Evolutionary conservation across 30 jellyfish, hydroid and myxozoan genomes (phyloP).

Genomic region (Aurelia coerulea): DNA sequence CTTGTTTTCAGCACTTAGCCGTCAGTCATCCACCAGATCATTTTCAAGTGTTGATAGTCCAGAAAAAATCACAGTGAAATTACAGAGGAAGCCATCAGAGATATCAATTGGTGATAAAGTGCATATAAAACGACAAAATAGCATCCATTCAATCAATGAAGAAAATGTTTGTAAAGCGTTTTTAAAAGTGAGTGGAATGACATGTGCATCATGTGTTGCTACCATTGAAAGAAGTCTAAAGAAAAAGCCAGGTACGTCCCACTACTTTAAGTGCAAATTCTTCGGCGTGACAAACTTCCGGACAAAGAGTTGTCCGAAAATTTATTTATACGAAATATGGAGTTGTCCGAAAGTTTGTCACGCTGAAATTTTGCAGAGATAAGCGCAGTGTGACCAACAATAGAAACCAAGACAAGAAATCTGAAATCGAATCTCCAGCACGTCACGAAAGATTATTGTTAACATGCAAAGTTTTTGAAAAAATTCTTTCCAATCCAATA

Average conservation of each 20-base stretch:
- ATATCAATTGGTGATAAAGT: conserved; percentile 73
- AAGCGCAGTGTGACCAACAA: too few species aligned
- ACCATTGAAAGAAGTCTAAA: conserved; percentile 83
- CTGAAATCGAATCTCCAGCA: too few species aligned
- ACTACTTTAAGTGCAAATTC: too few species aligned
- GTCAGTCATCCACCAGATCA: conserved; percentile 62
- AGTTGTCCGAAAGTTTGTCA: too few species aligned
- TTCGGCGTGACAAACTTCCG: too few species aligned
- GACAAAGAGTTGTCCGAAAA: too few species aligned
- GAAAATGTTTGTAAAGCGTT: conserved; percentile 73
- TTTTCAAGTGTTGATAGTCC: conserved; percentile 40
- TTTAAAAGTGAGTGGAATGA: conserved; percentile 90
- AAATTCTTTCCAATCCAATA: too few species aligned
- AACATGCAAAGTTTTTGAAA: too few species aligned
- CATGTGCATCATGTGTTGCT: conserved; percentile 99
- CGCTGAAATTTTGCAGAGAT: too few species aligned
- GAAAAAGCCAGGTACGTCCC: conserved; percentile 56
- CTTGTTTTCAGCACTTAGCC: conserved; percentile 49
- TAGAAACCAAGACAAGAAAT: too few species aligned
- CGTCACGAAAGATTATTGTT: too few species aligned
- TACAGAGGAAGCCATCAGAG: conserved; percentile 69
- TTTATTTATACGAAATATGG: too few species aligned
- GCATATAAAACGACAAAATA: conserved; percentile 39
- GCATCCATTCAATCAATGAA: conserved; percentile 64
- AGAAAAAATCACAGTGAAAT: conserved; percentile 45